Conservation (phyloP, 2,797 vertebrate genomes). For the Sphaeramia orbicularis region DNA sequence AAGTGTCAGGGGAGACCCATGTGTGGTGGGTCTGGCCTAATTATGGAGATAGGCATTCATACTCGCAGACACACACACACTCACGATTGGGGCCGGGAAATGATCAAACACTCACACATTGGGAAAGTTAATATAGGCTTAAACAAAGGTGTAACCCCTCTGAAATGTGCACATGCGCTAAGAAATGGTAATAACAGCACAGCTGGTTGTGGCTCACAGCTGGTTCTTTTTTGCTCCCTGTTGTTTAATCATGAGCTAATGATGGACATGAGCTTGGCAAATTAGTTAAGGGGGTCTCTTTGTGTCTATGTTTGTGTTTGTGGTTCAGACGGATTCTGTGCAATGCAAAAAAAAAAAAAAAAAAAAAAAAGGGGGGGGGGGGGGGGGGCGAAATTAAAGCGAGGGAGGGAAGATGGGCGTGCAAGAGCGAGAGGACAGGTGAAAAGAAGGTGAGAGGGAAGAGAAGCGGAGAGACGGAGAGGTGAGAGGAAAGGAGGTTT, state of each 20-base stretch:
- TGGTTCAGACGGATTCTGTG: neutral
- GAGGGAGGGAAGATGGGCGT: neutral
- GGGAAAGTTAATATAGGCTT: constrained; percentile 56
- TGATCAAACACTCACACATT: constrained; percentile 62
- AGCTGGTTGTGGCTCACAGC: constrained; percentile 65
- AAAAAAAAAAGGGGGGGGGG: too few relatives aligned
- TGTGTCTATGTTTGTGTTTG: constrained; percentile 17
- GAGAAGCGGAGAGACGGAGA: constrained; percentile 10
- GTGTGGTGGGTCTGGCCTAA: constrained; percentile 76
- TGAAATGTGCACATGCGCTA: neutral
- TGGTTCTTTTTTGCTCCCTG: constrained; percentile 51
- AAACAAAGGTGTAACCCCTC: constrained; percentile 27
- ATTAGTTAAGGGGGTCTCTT: constrained; percentile 27
- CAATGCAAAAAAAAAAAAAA: neutral
- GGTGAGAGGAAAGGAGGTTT: constrained; percentile 33
- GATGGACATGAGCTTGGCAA: constrained; percentile 42
- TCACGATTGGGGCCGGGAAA: constrained; percentile 42
- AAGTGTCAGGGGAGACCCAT: constrained; percentile 77
- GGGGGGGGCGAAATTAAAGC: neutral
- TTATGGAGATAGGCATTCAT: constrained; percentile 69
- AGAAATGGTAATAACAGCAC: constrained; percentile 43
- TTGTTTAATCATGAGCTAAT: constrained; percentile 60
- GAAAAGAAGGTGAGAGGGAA: constrained; percentile 26
- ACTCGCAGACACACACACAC: constrained; percentile 4
- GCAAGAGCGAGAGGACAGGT: neutral